phyloP scores from a whole-genome alignment of 2,888 invertebrate species.

The Trissonchulus sp. region DNA sequence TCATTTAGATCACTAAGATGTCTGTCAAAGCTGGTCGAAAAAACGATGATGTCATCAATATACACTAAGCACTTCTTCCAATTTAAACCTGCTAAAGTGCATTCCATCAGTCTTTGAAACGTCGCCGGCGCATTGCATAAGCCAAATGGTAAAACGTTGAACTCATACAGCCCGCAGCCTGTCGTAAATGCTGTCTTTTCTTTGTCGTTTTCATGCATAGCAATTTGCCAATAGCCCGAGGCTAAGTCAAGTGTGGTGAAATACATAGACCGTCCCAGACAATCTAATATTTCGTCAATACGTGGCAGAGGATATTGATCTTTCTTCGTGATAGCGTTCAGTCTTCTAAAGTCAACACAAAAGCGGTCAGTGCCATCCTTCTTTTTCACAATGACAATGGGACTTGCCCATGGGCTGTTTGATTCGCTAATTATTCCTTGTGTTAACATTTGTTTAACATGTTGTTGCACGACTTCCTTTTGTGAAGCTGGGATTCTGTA shows the following conservation, averaged over 20 bases:
- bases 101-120: no score
- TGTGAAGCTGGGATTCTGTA: not conserved
- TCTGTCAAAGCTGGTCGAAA: not conserved
- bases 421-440: no score
- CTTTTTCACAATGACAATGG: slow-evolving; percentile 7
- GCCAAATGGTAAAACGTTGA: slow-evolving; percentile 35
- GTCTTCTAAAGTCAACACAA: no score
- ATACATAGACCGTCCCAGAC: no score
- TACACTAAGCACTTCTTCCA: slow-evolving; percentile 14
- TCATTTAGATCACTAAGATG: not conserved
- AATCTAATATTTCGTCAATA: no score
- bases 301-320: no score
- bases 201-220: slow-evolving; percentile 31
- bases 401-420: slow-evolving; percentile 19
- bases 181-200: slow-evolving; percentile 36
- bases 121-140: slow-evolving; percentile 34
- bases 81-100: slow-evolving; percentile 3
- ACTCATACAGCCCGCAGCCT: slow-evolving; percentile 35
- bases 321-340: no score
- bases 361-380: slow-evolving; percentile 11
- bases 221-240: no score
- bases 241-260: slow-evolving; percentile 25
- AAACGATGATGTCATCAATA: slow-evolving; percentile 25
- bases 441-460: not conserved
- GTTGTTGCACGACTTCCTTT: not conserved